A percentile compares a stretch with the other conserved stretches of the same genome.
These are phyloP conservation scores for Drosophila guanche DNA, from an alignment of 1,140 invertebrate species.

Conservation along the genomic window DNA sequence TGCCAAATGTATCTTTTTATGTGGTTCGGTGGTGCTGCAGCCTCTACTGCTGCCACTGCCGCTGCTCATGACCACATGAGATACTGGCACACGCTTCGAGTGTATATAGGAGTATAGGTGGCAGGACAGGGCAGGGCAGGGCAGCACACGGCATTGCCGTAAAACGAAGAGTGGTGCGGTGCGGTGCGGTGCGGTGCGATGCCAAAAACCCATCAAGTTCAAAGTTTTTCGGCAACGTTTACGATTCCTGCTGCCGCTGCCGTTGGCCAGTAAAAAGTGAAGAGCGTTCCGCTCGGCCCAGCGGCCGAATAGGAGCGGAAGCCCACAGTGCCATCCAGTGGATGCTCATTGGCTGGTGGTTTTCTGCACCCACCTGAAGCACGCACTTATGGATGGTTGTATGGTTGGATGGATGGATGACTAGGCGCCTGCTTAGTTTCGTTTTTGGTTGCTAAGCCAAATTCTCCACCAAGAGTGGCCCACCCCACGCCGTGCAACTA, in stretches of 20 bases:
- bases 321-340: background rate
- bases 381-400: background rate
- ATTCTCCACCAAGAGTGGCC: background rate
- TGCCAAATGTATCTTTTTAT: constrained; percentile 82
- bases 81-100: constrained; percentile 3
- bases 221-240: constrained; percentile 77
- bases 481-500: constrained; percentile 37
- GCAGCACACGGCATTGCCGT: constrained; percentile 66
- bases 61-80: constrained; percentile 28
- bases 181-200: constrained; percentile 22
- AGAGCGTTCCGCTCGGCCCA: constrained; percentile 32
- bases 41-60: background rate
- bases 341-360: too few relatives aligned
- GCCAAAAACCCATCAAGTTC: constrained; percentile 71
- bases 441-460: constrained; percentile 4
- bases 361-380: too few relatives aligned
- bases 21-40: constrained; percentile 45
- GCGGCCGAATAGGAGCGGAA: constrained; percentile 17
- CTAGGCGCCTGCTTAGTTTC: constrained; percentile 6
- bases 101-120: background rate
- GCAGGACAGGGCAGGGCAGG: background rate
- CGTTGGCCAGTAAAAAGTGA: constrained; percentile 71
- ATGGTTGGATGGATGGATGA: constrained; percentile 2
- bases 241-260: constrained; percentile 59
- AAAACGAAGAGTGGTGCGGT: constrained; percentile 50